A percentile compares a stretch with the other conserved stretches of the same genome.
phyloP scores from a whole-genome alignment of 2,888 invertebrate genomes.

The Nomada goodeniana region DNA sequence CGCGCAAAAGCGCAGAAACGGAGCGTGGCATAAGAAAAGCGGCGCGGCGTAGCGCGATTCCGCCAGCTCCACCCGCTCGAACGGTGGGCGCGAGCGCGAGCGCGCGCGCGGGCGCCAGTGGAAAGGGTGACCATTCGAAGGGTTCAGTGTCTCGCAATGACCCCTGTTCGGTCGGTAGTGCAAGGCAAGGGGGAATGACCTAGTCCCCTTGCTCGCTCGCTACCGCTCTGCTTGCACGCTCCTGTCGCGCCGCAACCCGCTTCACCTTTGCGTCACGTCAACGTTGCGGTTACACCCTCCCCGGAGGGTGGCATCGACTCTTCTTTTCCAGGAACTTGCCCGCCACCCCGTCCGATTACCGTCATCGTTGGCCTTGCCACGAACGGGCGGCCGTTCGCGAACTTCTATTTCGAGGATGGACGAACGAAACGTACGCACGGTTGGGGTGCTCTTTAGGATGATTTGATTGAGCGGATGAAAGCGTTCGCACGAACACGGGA shows the following conservation, averaged over 20 bases:
- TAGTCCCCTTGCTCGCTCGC: conserved; percentile 71
- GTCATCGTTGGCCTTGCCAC: conserved; percentile 6
- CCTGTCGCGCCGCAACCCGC: conserved; percentile 62
- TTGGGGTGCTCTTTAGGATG: background rate
- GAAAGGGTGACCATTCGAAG: conserved; percentile 74
- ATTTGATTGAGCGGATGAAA: background rate
- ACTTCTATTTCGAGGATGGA: background rate
- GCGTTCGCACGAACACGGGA: too few relatives aligned
- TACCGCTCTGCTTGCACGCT: conserved; percentile 48
- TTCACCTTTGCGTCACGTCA: conserved; percentile 55
- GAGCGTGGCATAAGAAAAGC: conserved; percentile 29
- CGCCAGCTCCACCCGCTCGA: conserved; percentile 44
- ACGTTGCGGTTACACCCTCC: conserved; percentile 48
- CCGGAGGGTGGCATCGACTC: conserved; percentile 50
- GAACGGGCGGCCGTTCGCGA: conserved; percentile 12
- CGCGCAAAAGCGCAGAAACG: conserved; percentile 25
- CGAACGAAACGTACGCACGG: background rate
- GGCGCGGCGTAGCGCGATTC: conserved; percentile 49
- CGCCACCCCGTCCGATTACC: conserved; percentile 21
- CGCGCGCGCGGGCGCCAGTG: conserved; percentile 30
- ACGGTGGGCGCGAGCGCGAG: conserved; percentile 19
- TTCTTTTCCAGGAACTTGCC: conserved; percentile 34
- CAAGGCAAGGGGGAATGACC: conserved; percentile 81
- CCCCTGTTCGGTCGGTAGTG: conserved; percentile 74
- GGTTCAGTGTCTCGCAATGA: conserved; percentile 81